Conservation (phyloP, 2,888 invertebrate genomes). For the Rhodophaea formosa region DNA sequence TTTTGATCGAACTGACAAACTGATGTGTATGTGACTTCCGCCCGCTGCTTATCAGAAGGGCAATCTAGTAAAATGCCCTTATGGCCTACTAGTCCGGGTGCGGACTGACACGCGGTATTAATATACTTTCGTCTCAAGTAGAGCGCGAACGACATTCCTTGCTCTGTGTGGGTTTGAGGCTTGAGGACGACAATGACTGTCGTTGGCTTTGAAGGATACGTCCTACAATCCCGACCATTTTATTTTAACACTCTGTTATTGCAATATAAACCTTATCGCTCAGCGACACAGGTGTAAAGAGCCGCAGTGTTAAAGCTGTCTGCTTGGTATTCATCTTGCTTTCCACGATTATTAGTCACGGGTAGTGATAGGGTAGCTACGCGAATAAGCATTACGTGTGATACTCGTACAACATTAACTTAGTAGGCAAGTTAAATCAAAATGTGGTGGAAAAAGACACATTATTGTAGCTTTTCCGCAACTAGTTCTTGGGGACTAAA, state of each 20-base stretch:
- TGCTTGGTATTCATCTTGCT: conserved; percentile 45
- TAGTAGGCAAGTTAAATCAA: not conserved
- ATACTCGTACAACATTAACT: conserved; percentile 22
- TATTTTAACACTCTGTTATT: not conserved
- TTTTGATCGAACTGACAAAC: too few relatives aligned
- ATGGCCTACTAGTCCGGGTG: too few relatives aligned
- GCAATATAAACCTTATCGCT: conserved; percentile 19
- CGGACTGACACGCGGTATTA: too few relatives aligned
- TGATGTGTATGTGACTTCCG: too few relatives aligned
- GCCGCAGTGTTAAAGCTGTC: conserved; percentile 16
- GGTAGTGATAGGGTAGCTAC: conserved; percentile 35
- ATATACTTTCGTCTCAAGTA: too few relatives aligned
- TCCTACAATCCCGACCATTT: conserved; percentile 14
- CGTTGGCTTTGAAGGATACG: conserved; percentile 24
- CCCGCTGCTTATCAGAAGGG: too few relatives aligned
- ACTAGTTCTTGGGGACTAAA: too few relatives aligned
- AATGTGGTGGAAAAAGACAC: too few relatives aligned
- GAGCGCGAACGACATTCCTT: too few relatives aligned
- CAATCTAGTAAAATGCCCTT: too few relatives aligned
- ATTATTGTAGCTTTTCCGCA: too few relatives aligned
- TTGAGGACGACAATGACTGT: conserved; percentile 27
- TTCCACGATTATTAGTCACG: conserved; percentile 41
- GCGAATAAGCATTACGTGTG: conserved; percentile 32
- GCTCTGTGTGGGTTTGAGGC: too few relatives aligned
- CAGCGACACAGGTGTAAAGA: not conserved